Percentiles rank a stretch among this genome's conserved stretches.
phyloP scores from a whole-genome alignment of 2,113 vertebrate genomes.

The Phoxinus phoxinus region DNA sequence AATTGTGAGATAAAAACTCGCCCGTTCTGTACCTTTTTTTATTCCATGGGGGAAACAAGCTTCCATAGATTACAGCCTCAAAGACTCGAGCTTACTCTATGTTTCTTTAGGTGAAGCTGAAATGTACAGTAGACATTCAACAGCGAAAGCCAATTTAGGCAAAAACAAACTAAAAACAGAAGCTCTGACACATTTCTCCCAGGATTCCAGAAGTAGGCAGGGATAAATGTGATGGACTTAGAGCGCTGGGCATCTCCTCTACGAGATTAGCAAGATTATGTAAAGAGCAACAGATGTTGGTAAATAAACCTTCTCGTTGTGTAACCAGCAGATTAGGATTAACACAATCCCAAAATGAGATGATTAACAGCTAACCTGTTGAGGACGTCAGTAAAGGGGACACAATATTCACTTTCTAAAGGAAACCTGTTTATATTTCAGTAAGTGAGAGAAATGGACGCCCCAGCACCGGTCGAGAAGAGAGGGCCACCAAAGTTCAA shows the following conservation, averaged over 20 bases:
- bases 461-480: slow-evolving; percentile 58
- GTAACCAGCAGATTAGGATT: slow-evolving; percentile 17
- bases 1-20: no score
- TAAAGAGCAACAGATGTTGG: slow-evolving; percentile 17
- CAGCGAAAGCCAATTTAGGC: neutral
- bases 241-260: neutral
- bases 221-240: neutral
- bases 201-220: neutral
- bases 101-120: neutral
- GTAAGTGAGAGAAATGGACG: slow-evolving; percentile 28
- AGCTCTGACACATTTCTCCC: neutral
- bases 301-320: neutral
- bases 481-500: slow-evolving; percentile 74
- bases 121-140: neutral
- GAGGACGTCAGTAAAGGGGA: neutral
- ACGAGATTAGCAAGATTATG: slow-evolving; percentile 5
- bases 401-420: neutral
- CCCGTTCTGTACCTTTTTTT: no score
- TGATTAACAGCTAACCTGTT: neutral
- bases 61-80: neutral
- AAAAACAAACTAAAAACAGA: neutral
- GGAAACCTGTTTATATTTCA: neutral
- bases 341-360: neutral
- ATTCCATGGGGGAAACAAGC: no score
- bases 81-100: neutral